Conservation (phyloP, 2,888 invertebrate genomes). For the Philhelius pedissequus region DNA sequence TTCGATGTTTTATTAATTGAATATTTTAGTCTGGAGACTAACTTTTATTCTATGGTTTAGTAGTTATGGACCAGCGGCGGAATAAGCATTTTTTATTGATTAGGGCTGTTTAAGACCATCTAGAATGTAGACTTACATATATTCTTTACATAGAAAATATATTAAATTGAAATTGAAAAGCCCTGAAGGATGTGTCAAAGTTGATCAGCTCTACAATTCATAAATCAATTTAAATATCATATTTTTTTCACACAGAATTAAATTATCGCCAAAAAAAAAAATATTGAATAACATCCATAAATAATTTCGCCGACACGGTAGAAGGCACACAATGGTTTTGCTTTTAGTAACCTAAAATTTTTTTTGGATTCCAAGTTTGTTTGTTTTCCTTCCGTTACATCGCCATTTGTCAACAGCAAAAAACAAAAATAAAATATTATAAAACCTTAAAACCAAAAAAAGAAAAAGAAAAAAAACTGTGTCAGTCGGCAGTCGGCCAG, state of each 20-base stretch:
- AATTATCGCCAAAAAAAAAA: background rate
- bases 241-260: background rate
- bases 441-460: constrained; percentile 2
- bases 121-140: too few species aligned
- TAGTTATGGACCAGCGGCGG: too few species aligned
- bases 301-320: constrained; percentile 3
- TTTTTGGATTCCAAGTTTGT: constrained; percentile 1
- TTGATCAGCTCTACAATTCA: background rate
- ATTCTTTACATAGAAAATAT: too few species aligned
- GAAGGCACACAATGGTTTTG: constrained; percentile 2
- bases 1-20: too few species aligned
- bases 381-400: background rate
- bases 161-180: too few species aligned
- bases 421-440: background rate
- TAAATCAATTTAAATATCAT: background rate
- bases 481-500: constrained; percentile 4
- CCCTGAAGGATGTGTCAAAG: too few species aligned
- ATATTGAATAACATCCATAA: background rate
- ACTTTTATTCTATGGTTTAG: too few species aligned
- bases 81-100: too few species aligned
- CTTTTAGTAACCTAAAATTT: constrained; percentile 10
- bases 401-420: background rate
- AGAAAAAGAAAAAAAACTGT: too few species aligned
- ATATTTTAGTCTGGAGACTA: too few species aligned
- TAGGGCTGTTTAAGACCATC: too few species aligned